A percentile compares a stretch with the other conserved stretches of the same genome.
phyloP scores from a whole-genome alignment of 2,888 invertebrate genomes.

The Imbricaverruca yamaguchii region DNA sequence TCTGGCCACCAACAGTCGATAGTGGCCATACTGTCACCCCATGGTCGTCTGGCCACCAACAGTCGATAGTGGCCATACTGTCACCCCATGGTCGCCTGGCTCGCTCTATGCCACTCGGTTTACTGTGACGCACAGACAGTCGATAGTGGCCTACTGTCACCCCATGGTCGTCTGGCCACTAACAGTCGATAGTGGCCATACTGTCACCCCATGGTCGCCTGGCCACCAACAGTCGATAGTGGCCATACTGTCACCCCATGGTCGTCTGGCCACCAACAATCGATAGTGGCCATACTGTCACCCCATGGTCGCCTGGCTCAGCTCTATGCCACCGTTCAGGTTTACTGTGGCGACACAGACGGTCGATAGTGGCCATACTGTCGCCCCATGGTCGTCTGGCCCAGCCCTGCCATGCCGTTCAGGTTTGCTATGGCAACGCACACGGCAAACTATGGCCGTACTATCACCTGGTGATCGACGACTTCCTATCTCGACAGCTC shows the following conservation, averaged over 20 bases:
- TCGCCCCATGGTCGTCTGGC: not conserved
- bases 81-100: not conserved
- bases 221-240: too few species aligned
- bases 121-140: not conserved
- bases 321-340: not conserved
- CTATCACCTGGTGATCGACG: not conserved
- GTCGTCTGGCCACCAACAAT: not conserved
- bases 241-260: too few species aligned
- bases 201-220: too few species aligned
- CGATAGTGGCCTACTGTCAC: too few species aligned
- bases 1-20: not conserved
- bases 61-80: too few species aligned
- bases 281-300: too few species aligned
- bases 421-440: not conserved
- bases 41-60: not conserved
- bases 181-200: too few species aligned
- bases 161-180: not conserved
- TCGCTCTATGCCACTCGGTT: not conserved
- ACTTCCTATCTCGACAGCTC: too few species aligned
- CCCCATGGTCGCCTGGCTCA: not conserved
- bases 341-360: not conserved
- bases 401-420: not conserved
- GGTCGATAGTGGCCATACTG: too few species aligned
- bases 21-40: too few species aligned
- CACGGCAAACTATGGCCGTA: too few species aligned